Percentiles rank a stretch among this genome's conserved stretches.
These are phyloP conservation scores for Eriosoma lanigerum DNA, from an alignment of 1,140 invertebrate genomes.

Conservation along the genomic window DNA sequence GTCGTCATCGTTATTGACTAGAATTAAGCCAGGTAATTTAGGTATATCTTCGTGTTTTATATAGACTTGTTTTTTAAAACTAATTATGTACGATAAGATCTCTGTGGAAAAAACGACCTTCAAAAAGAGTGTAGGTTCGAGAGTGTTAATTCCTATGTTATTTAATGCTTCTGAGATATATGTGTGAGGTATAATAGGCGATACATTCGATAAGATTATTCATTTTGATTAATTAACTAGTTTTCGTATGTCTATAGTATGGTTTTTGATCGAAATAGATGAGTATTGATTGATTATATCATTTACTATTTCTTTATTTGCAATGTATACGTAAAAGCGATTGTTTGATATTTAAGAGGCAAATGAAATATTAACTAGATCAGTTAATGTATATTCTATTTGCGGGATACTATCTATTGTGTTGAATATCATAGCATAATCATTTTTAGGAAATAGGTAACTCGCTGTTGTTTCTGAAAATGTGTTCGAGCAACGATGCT, in stretches of 20 bases:
- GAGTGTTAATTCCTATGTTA: no score
- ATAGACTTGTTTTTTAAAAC: no score
- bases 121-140: no score
- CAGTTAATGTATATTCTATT: not conserved
- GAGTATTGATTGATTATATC: not conserved
- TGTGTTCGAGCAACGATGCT: no score
- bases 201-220: no score
- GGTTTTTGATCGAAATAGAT: not conserved
- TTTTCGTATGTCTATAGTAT: not conserved
- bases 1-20: no score
- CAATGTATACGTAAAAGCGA: not conserved
- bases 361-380: not conserved
- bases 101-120: no score
- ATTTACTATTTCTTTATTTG: not conserved
- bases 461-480: not conserved
- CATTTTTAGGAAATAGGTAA: not conserved
- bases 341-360: not conserved
- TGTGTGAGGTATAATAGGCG: no score
- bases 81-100: no score
- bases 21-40: no score
- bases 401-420: not conserved
- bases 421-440: conserved; percentile 4
- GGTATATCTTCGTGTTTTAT: no score
- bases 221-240: not conserved
- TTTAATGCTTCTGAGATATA: no score